Conservation (phyloP, 2,797 vertebrate species). For the Lacerta bilineata region DNA sequence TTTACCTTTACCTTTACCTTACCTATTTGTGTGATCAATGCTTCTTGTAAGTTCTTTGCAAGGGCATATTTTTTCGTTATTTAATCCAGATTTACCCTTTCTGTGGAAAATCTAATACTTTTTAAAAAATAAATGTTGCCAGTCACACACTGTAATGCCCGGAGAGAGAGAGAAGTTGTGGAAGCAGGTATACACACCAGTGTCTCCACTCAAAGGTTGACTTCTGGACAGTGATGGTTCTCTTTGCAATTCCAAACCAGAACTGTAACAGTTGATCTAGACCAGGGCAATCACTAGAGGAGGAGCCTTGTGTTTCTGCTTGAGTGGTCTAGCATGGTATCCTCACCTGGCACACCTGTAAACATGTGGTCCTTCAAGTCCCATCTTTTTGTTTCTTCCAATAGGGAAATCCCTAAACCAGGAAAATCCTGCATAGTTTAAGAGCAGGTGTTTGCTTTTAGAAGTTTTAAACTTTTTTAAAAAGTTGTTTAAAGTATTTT, state of each 20-base stretch:
- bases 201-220: not conserved
- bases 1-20: too few species aligned
- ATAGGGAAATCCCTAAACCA: not conserved
- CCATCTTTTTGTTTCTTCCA: not conserved
- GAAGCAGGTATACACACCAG: not conserved
- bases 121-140: too few species aligned
- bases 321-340: not conserved
- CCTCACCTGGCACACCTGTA: not conserved
- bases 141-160: too few species aligned
- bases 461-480: not conserved
- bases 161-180: slow-evolving; percentile 2
- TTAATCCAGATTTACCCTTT: too few species aligned
- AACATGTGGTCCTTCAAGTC: not conserved
- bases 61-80: too few species aligned
- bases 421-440: slow-evolving; percentile 28
- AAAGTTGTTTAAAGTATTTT: not conserved
- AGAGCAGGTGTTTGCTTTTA: not conserved
- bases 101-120: too few species aligned
- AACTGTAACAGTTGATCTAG: not conserved
- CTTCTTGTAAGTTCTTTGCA: too few species aligned
- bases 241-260: not conserved
- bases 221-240: not conserved
- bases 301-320: not conserved
- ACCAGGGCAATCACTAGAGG: not conserved
- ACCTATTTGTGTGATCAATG: too few species aligned